Evolutionary conservation across 2,888 invertebrate species (phyloP), one percentile per base, ranked within the genome.

Genomic region (Leptinotarsa rubiginosa): DNA sequence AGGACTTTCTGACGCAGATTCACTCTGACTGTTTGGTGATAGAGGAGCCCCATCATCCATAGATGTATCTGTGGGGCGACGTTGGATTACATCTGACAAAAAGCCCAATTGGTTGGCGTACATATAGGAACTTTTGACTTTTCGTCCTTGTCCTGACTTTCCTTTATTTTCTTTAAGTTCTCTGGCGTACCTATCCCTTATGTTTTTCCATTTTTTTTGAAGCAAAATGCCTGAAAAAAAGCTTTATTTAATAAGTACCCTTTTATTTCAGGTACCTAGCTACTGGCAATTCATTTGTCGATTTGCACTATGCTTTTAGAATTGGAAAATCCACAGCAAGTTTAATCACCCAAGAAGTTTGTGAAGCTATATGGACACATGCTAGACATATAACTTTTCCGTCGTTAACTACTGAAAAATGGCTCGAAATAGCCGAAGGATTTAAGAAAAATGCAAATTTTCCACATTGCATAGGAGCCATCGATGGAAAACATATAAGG

Each of bases 321-420:
- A n/a, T n/a, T n/a, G n/a, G n/a, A n/a, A n/a, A n/a, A n/a, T n/a
- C n/a, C n/a, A n/a, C n/a, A n/a, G n/a, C n/a, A n/a, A n/a, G n/a
- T n/a, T n/a, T n/a, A n/a, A n/a, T 75, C 16, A 54, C 70, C 47
- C 65, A 76, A 70, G 76, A 77, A 67, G 75, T 76, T 64, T 77
- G 76, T 74, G 67, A 69, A 69, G 75, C 71, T 62, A 73, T 78
- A 69, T 78, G 76, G 78, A 66, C 56, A 68, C 70, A 50, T 69
- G 69, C 66, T 65, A 65, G 47, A 72, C 67, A 69, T 62, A 72
- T 64, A 69, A 54, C 68, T 54, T 68, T 73, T 70, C 70, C 74
- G 49, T 41, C 22, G 67, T 65, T 71, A 64, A 65, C 69, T 62
- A 70, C 74, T 20, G 65, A 25, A 65, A 65, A 65, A 18, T 65